These are phyloP conservation scores for Schizaphis graminum DNA, from an alignment of 2,888 invertebrate species.

Conservation along the genomic window DNA sequence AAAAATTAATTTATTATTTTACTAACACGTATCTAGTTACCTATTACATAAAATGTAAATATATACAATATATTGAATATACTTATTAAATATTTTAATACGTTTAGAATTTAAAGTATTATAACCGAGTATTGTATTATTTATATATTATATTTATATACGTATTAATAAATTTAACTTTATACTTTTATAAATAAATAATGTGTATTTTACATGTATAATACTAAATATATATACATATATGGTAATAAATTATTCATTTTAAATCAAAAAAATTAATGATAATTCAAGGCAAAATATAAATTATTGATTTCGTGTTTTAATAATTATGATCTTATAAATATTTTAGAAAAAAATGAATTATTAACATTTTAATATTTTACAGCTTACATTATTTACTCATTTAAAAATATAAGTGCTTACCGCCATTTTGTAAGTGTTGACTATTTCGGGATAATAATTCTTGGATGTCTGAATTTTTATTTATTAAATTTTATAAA, in stretches of 20 bases:
- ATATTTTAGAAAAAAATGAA: not conserved
- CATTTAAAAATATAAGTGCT: not conserved
- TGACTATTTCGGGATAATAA: not conserved
- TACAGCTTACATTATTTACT: not conserved
- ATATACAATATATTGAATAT: not conserved
- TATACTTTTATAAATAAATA: not conserved
- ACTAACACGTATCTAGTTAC: not conserved
- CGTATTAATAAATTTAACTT: not conserved
- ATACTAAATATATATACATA: not conserved
- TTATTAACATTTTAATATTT: not conserved
- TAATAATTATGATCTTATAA: not conserved
- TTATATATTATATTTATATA: not conserved
- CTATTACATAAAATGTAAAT: not conserved
- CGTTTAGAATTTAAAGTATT: not conserved
- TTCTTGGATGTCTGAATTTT: not conserved
- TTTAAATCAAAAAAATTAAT: not conserved
- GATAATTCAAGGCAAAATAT: not conserved
- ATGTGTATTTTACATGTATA: not conserved
- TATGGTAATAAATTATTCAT: not conserved
- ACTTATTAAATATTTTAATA: not conserved
- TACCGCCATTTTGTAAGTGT: not conserved
- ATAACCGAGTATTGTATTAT: not conserved
- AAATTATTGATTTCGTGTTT: slow-evolving; percentile 6
- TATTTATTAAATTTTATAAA: not conserved
- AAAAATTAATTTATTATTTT: not conserved